Conservation (phyloP, 1,140 invertebrate species). For the Drosophila azteca region DNA sequence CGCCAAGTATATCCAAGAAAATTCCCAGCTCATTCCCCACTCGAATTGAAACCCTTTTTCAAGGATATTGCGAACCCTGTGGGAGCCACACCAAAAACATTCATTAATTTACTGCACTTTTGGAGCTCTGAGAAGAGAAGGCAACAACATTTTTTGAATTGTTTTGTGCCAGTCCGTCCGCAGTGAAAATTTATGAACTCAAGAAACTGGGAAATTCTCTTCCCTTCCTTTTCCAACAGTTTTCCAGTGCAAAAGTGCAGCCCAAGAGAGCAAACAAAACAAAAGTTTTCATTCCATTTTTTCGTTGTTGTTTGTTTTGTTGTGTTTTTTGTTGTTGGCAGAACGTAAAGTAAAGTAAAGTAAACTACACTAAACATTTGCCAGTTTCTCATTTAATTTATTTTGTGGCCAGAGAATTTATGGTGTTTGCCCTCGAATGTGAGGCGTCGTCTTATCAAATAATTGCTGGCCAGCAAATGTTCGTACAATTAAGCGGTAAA, state of each 20-base stretch:
- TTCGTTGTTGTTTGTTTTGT: slow-evolving; percentile 7
- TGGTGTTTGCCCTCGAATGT: slow-evolving; percentile 59
- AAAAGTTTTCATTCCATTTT: slow-evolving; percentile 38
- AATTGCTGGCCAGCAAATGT: slow-evolving; percentile 79
- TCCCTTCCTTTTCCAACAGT: slow-evolving; percentile 20
- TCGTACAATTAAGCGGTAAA: slow-evolving; percentile 78
- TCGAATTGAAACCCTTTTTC: slow-evolving; percentile 1
- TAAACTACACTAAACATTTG: slow-evolving; percentile 55
- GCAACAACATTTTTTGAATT: slow-evolving; percentile 52
- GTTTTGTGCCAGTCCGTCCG: slow-evolving; percentile 64
- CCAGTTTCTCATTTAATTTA: slow-evolving; percentile 73
- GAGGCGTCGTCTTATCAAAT: slow-evolving; percentile 81
- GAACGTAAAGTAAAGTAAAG: slow-evolving; percentile 15
- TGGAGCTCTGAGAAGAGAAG: slow-evolving; percentile 35
- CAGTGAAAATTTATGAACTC: slow-evolving; percentile 75
- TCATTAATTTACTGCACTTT: slow-evolving; percentile 77
- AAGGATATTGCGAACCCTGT: slow-evolving; percentile 2
- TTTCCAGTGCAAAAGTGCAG: slow-evolving; percentile 35
- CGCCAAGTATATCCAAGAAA: neutral
- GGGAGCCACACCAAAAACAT: slow-evolving; percentile 39
- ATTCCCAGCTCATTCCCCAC: neutral
- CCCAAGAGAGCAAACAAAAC: slow-evolving; percentile 41
- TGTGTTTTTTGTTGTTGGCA: slow-evolving; percentile 24
- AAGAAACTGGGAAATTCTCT: slow-evolving; percentile 60
- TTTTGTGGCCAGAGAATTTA: slow-evolving; percentile 73